Percentiles rank a stretch among this genome's conserved stretches.
These are phyloP conservation scores for Teleogryllus oceanicus DNA, from an alignment of 2,888 invertebrate genomes.

Conservation along the genomic window DNA sequence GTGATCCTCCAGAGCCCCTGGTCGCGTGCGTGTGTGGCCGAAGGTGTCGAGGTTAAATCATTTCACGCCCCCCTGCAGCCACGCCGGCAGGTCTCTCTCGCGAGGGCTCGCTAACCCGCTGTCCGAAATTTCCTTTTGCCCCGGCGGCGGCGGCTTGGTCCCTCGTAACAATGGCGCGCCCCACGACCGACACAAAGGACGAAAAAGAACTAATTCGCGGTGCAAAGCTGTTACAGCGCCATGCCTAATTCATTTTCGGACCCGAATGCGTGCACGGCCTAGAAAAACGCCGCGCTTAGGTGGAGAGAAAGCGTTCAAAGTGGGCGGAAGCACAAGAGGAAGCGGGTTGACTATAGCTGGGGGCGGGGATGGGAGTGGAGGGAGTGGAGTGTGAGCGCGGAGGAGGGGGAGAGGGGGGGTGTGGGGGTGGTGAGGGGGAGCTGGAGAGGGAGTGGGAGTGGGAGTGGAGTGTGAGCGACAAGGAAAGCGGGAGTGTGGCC, in stretches of 20 bases:
- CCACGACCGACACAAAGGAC: not conserved
- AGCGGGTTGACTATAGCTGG: too few relatives aligned
- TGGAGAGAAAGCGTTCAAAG: not conserved
- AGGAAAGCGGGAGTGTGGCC: too few relatives aligned
- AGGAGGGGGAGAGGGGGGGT: rapidly evolving
- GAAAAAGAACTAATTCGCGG: slow-evolving; percentile 7
- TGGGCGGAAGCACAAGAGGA: not conserved
- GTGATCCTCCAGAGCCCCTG: too few relatives aligned
- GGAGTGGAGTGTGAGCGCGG: too few relatives aligned
- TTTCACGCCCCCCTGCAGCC: not conserved
- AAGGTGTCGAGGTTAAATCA: not conserved
- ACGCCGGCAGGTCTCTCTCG: not conserved
- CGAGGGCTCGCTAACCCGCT: not conserved
- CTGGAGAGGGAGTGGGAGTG: too few relatives aligned
- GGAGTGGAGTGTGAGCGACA: too few relatives aligned
- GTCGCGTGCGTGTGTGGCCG: too few relatives aligned
- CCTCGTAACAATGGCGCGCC: not conserved
- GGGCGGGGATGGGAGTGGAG: too few relatives aligned
- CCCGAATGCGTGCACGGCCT: too few relatives aligned
- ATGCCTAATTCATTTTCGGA: not conserved
- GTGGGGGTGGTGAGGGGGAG: too few relatives aligned
- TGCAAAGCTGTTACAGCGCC: not conserved
- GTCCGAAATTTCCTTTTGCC: not conserved
- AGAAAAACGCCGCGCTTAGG: not conserved
- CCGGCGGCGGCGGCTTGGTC: not conserved